Conservation (phyloP, 2,797 vertebrate species). For the Chloroceryle amazona region DNA sequence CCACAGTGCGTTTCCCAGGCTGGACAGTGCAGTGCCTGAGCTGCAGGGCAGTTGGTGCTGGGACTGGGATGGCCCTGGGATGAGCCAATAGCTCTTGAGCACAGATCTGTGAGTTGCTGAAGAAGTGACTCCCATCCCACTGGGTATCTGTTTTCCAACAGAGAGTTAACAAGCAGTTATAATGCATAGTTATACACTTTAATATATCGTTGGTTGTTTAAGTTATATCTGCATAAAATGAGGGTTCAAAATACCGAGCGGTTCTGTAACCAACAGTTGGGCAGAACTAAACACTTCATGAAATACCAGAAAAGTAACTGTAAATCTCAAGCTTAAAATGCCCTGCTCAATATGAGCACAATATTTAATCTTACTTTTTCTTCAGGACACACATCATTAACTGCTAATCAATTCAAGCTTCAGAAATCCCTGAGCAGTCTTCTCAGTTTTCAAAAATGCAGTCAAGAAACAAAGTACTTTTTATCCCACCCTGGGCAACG, state of each 20-base stretch:
- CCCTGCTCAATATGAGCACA: slow-evolving; percentile 12
- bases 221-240: slow-evolving; percentile 59
- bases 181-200: neutral
- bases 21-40: neutral
- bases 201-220: neutral
- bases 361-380: slow-evolving; percentile 66
- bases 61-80: neutral
- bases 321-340: slow-evolving; percentile 64
- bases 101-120: neutral
- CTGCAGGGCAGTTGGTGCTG: neutral
- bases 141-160: neutral
- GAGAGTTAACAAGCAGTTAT: neutral
- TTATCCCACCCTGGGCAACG: slow-evolving; percentile 66
- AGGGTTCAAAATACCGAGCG: slow-evolving; percentile 56
- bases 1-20: neutral
- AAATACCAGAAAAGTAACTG: slow-evolving; percentile 69
- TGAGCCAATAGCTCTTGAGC: neutral
- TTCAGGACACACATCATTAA: slow-evolving; percentile 79
- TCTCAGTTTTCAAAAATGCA: slow-evolving; percentile 80
- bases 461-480: slow-evolving; percentile 73
- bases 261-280: slow-evolving; percentile 38
- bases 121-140: neutral
- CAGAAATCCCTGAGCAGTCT: slow-evolving; percentile 75
- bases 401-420: slow-evolving; percentile 82
- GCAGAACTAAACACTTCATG: slow-evolving; percentile 65